Percentiles rank a stretch among this genome's conserved stretches.
Evolutionary conservation across 2,797 vertebrate species (phyloP).

Genomic region (Paguma larvata): DNA sequence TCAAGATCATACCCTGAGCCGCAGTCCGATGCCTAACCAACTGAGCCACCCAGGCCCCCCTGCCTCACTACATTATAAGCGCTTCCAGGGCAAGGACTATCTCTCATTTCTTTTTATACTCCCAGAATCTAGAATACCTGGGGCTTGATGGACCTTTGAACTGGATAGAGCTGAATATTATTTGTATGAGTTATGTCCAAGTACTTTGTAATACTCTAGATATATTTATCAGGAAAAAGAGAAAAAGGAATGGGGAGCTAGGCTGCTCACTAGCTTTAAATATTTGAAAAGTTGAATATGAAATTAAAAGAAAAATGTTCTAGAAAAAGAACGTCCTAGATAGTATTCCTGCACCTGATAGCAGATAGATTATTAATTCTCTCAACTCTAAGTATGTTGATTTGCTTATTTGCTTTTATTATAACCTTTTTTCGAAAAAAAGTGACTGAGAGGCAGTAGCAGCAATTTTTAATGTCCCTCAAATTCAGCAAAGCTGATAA

Average conservation of each 20-base stretch:
- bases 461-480: conserved; percentile 38
- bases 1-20: too few relatives aligned
- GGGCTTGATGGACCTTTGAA: conserved; percentile 48
- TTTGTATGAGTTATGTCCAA: conserved; percentile 36
- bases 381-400: conserved; percentile 3
- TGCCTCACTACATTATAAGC: background rate
- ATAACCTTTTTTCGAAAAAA: background rate
- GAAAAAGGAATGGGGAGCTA: background rate
- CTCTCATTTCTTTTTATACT: conserved; percentile 15
- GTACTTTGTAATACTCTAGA: background rate
- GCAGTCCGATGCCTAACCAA: too few relatives aligned
- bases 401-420: background rate
- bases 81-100: background rate
- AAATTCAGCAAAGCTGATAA: conserved; percentile 29
- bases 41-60: too few relatives aligned
- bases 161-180: background rate
- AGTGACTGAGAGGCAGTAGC: background rate
- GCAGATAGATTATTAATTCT: background rate
- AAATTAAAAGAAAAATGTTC: background rate
- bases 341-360: conserved; percentile 11
- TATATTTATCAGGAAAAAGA: conserved; percentile 32
- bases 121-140: background rate
- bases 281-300: conserved; percentile 23
- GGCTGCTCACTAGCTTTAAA: background rate
- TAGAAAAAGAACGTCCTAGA: conserved; percentile 36